Percentiles rank a stretch among this genome's conserved stretches.
Evolutionary conservation across 2,113 vertebrate species (phyloP).

Genomic region (Coptodon bakossiorum): DNA sequence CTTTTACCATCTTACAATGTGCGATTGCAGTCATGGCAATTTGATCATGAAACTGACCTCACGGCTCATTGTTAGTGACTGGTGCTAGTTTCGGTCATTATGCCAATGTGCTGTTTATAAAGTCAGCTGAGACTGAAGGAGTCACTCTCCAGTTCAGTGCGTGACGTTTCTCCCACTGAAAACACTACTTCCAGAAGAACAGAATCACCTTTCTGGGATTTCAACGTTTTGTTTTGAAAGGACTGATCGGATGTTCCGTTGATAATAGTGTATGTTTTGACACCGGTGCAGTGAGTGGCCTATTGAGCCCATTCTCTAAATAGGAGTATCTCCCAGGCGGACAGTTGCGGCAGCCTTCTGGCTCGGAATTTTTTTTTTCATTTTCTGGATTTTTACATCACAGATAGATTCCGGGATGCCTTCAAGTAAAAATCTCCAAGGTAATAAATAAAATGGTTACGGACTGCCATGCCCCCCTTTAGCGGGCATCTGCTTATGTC

Average conservation of each 20-base stretch:
- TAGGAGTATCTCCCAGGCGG: slow-evolving; percentile 15
- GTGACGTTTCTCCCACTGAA: neutral
- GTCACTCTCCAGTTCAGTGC: neutral
- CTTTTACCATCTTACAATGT: neutral
- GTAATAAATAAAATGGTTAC: slow-evolving; percentile 5
- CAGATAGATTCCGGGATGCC: slow-evolving; percentile 55
- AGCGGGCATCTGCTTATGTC: neutral
- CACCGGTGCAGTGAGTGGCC: neutral
- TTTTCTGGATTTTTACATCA: neutral
- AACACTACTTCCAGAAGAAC: neutral
- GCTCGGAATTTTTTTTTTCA: neutral
- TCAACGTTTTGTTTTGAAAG: slow-evolving; percentile 31
- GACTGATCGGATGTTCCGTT: neutral
- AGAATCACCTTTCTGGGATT: neutral
- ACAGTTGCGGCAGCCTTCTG: slow-evolving; percentile 2
- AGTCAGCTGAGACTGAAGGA: neutral
- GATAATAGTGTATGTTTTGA: neutral
- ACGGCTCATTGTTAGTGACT: neutral
- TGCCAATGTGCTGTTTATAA: neutral
- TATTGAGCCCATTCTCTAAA: neutral
- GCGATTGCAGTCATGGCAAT: neutral
- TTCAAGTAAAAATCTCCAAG: slow-evolving; percentile 62
- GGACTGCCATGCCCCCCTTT: neutral
- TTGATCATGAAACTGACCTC: neutral
- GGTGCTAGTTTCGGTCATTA: neutral